Evolutionary conservation across 2,113 vertebrate species (phyloP).

Genomic region (Anolis sagrei): DNA sequence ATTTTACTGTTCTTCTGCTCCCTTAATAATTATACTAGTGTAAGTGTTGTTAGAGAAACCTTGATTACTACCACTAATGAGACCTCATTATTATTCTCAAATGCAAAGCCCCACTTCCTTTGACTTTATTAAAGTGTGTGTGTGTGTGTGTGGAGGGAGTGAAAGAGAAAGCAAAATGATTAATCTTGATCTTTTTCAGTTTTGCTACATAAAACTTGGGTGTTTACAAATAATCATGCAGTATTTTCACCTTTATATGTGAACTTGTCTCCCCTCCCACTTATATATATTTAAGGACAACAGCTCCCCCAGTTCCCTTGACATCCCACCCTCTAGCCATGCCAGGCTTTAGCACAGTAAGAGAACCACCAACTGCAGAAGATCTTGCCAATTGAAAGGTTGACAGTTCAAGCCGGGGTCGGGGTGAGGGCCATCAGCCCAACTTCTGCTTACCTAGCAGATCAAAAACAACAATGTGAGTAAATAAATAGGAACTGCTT

Average conservation of each 20-base stretch:
- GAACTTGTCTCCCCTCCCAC: slow-evolving; percentile 1
- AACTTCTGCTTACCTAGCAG: too few relatives aligned
- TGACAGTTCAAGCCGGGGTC: too few relatives aligned
- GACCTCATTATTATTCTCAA: slow-evolving; percentile 17
- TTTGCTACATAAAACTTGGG: background rate
- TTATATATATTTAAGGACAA: too few relatives aligned
- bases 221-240: background rate
- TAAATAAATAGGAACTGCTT: too few relatives aligned
- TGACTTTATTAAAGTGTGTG: slow-evolving; percentile 26
- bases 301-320: too few relatives aligned
- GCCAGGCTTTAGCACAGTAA: too few relatives aligned
- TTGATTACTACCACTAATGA: slow-evolving; percentile 26
- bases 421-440: too few relatives aligned
- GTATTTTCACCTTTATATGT: slow-evolving; percentile 25
- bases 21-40: background rate
- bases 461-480: too few relatives aligned
- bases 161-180: background rate
- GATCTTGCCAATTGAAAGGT: too few relatives aligned
- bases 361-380: too few relatives aligned
- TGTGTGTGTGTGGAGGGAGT: background rate
- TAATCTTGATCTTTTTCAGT: slow-evolving; percentile 1
- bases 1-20: slow-evolving; percentile 29
- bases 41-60: slow-evolving; percentile 31
- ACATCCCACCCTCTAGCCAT: too few relatives aligned
- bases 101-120: slow-evolving; percentile 31